These are phyloP conservation scores for Deilephila elpenor DNA, from an alignment of 2,888 invertebrate genomes.

Conservation along the genomic window DNA sequence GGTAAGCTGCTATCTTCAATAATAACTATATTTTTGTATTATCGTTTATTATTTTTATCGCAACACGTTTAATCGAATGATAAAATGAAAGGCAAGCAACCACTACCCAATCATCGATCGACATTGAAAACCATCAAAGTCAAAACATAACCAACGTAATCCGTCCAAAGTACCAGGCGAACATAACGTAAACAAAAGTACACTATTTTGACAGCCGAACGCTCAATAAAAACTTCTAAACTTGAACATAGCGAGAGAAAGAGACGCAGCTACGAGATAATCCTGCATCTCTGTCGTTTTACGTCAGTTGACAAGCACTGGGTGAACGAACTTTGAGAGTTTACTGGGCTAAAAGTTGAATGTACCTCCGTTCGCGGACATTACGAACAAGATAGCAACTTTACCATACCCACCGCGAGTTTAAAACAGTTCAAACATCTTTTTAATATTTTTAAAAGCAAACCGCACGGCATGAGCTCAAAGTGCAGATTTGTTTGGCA, in stretches of 20 bases:
- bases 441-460: slow-evolving; percentile 47
- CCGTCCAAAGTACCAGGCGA: slow-evolving; percentile 80
- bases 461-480: slow-evolving; percentile 47
- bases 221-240: slow-evolving; percentile 79
- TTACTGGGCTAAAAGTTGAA: slow-evolving; percentile 86
- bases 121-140: slow-evolving; percentile 57
- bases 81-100: background rate
- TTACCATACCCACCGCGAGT: slow-evolving; percentile 67
- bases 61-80: background rate
- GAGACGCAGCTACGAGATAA: slow-evolving; percentile 64
- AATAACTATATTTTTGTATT: background rate
- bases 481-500: slow-evolving; percentile 55
- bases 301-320: slow-evolving; percentile 85
- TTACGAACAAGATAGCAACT: slow-evolving; percentile 85
- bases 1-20: background rate
- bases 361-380: slow-evolving; percentile 85
- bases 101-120: background rate
- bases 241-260: slow-evolving; percentile 70
- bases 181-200: slow-evolving; percentile 72
- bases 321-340: slow-evolving; percentile 84
- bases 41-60: slow-evolving; percentile 2
- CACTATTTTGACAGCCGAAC: slow-evolving; percentile 78
- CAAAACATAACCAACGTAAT: slow-evolving; percentile 76
- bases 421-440: slow-evolving; percentile 66
- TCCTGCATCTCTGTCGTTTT: slow-evolving; percentile 69